Evolutionary conservation across 2,888 invertebrate genomes (phyloP).

Genomic region (Hydrotaea cyrtoneurina): DNA sequence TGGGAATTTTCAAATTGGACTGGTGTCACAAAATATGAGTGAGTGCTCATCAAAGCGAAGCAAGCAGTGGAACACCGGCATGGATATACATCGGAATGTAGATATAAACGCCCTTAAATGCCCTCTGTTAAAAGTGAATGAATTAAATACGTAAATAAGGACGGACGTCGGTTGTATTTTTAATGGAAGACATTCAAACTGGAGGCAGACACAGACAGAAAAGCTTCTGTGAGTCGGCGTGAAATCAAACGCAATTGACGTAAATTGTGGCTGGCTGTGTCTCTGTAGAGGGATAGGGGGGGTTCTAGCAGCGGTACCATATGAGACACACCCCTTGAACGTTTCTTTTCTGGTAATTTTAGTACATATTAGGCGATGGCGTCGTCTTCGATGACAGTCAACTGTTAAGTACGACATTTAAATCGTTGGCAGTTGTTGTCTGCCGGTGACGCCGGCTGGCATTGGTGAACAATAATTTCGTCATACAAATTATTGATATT

Average conservation of each 20-base stretch:
- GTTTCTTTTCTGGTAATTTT: constrained; percentile 1
- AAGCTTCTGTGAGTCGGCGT: not conserved
- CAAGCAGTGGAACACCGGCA: not conserved
- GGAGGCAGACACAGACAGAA: not conserved
- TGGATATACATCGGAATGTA: not conserved
- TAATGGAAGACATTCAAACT: not conserved
- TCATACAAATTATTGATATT: not conserved
- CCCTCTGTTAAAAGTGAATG: constrained; percentile 54
- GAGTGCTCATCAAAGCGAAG: not conserved
- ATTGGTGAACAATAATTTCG: not conserved
- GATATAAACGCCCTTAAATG: constrained; percentile 53
- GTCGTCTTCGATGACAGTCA: not conserved
- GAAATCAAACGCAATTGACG: constrained; percentile 4
- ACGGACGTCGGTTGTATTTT: too few relatives aligned
- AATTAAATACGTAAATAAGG: not conserved
- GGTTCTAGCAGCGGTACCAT: too few relatives aligned
- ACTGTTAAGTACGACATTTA: not conserved
- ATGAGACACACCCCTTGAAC: constrained; percentile 12
- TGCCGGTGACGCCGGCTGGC: not conserved
- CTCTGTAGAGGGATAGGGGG: not conserved
- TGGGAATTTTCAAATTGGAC: not conserved
- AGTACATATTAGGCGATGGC: not conserved
- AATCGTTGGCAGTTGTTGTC: not conserved
- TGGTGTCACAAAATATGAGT: not conserved
- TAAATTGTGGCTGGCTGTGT: not conserved